phyloP scores from a whole-genome alignment of 2,888 invertebrate species.

The Tuberolachnus salignus region DNA sequence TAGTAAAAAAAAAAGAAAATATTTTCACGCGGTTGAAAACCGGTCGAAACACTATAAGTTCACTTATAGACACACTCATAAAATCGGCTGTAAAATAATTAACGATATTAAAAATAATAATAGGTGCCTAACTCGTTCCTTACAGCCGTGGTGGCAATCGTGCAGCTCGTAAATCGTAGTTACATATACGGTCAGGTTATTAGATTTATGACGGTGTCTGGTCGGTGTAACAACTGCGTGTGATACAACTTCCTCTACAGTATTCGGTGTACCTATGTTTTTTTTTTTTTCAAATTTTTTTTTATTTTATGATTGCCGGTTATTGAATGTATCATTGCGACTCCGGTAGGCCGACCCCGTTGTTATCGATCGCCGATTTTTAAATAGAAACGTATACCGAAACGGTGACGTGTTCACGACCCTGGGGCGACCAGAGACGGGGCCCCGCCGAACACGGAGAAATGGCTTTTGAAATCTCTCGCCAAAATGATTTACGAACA shows the following conservation, averaged over 20 bases:
- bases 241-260: too few species aligned
- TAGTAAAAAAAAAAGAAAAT: too few species aligned
- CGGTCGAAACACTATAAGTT: neutral
- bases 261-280: too few species aligned
- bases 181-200: neutral
- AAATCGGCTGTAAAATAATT: slow-evolving; percentile 1
- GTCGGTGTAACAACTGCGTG: neutral
- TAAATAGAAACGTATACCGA: slow-evolving; percentile 30
- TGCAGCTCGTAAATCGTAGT: slow-evolving; percentile 23
- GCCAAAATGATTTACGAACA: neutral
- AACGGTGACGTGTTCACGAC: slow-evolving; percentile 19
- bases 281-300: too few species aligned
- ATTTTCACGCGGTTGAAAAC: neutral
- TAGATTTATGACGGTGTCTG: neutral
- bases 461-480: neutral
- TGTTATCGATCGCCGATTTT: neutral
- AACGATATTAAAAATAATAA: neutral
- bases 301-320: slow-evolving; percentile 27
- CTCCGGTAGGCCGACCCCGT: neutral
- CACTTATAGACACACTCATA: neutral
- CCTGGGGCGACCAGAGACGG: neutral
- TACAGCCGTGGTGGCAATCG: neutral
- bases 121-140: slow-evolving; percentile 14
- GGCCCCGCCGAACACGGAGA: neutral
- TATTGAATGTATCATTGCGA: slow-evolving; percentile 26